phyloP scores from a whole-genome alignment of 2,888 invertebrate genomes.

The Hirtodrosophila confusa region DNA sequence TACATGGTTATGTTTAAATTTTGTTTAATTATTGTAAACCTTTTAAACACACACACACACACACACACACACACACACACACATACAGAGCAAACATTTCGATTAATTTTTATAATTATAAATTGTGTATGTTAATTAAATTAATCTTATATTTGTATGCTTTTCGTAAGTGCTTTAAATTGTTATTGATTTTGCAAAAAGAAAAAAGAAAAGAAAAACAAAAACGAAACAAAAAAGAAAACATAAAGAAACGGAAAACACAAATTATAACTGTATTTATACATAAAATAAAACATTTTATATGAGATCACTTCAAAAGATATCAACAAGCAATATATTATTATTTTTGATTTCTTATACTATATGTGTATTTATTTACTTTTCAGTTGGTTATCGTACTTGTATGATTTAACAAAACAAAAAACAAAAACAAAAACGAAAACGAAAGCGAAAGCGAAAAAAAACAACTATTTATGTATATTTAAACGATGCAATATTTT shows the following conservation, averaged over 20 bases:
- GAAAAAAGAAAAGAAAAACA: slow-evolving; percentile 29
- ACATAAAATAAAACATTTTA: slow-evolving; percentile 67
- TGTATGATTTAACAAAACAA: neutral
- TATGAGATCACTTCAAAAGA: slow-evolving; percentile 53
- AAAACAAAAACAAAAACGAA: no score
- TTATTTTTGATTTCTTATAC: slow-evolving; percentile 16
- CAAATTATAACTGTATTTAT: slow-evolving; percentile 74
- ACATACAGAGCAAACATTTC: slow-evolving; percentile 45
- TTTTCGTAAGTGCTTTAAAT: slow-evolving; percentile 70
- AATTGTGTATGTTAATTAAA: slow-evolving; percentile 39
- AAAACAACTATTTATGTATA: no score
- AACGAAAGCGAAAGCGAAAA: no score
- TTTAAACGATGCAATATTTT: no score
- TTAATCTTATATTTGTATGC: slow-evolving; percentile 39
- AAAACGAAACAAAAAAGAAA: slow-evolving; percentile 18
- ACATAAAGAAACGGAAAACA: slow-evolving; percentile 38
- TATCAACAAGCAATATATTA: slow-evolving; percentile 7
- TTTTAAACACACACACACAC: slow-evolving; percentile 1
- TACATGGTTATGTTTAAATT: neutral
- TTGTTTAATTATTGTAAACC: slow-evolving; percentile 10
- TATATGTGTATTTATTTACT: no score
- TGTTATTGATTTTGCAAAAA: slow-evolving; percentile 68
- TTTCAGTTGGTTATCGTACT: neutral
- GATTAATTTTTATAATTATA: slow-evolving; percentile 19
- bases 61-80: slow-evolving; percentile 14